phyloP scores from a whole-genome alignment of 2,113 vertebrate species.

The Silurus asotus region DNA sequence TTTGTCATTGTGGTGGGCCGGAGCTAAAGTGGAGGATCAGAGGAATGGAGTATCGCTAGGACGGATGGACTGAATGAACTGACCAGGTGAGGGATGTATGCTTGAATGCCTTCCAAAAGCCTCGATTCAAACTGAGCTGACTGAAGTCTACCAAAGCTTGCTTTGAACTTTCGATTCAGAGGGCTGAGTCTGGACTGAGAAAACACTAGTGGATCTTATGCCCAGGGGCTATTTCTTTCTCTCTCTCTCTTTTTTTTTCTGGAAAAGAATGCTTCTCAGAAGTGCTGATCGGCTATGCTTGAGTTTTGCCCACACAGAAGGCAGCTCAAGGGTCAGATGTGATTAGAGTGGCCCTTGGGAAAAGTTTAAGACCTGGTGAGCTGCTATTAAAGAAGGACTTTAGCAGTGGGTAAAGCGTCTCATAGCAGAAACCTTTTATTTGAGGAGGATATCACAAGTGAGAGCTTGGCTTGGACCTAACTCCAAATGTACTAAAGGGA shows the following conservation, averaged over 20 bases:
- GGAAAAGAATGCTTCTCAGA: constrained; percentile 58
- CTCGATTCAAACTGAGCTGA: constrained; percentile 49
- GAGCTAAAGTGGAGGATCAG: constrained; percentile 38
- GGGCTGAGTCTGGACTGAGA: constrained; percentile 49
- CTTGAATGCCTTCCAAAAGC: constrained; percentile 48
- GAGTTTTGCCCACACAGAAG: constrained; percentile 40
- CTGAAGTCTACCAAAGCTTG: constrained; percentile 37
- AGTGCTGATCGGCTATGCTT: constrained; percentile 43
- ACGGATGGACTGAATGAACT: constrained; percentile 34
- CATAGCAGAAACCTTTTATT: constrained; percentile 16
- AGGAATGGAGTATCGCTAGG: constrained; percentile 15
- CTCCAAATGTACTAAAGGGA: constrained; percentile 24
- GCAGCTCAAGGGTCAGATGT: constrained; percentile 34
- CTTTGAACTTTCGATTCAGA: constrained; percentile 59
- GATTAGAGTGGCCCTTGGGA: constrained; percentile 31
- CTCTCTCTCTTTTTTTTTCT: constrained; percentile 49
- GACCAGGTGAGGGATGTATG: constrained; percentile 46
- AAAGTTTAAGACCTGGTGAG: constrained; percentile 37
- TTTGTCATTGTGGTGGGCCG: constrained; percentile 30
- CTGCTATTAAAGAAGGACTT: constrained; percentile 24
- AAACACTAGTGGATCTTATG: constrained; percentile 28
- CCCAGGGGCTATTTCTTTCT: constrained; percentile 51
- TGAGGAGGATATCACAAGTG: constrained; percentile 14
- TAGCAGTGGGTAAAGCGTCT: constrained; percentile 32
- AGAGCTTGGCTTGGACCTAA: background rate